These are phyloP conservation scores for Probosciger aterrimus DNA, from an alignment of 2,113 vertebrate genomes.

Conservation along the genomic window DNA sequence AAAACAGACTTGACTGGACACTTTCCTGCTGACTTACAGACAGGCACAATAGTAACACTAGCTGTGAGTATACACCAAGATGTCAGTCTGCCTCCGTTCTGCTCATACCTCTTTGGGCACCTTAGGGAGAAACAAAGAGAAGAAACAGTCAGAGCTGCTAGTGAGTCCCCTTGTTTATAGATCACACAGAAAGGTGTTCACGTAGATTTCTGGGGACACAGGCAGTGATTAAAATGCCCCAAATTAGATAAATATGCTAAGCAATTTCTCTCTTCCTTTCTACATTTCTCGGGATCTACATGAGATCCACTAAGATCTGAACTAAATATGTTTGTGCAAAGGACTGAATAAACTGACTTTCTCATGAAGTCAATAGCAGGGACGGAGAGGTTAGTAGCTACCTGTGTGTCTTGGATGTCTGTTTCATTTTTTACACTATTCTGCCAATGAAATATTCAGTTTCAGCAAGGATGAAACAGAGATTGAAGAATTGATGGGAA, in stretches of 20 bases:
- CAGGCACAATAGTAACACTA: slow-evolving; percentile 25
- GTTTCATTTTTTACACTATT: background rate
- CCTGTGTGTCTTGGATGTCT: rapidly evolving
- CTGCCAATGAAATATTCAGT: background rate
- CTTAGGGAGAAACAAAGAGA: slow-evolving; percentile 68
- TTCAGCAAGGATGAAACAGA: background rate
- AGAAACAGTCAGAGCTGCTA: slow-evolving; percentile 7
- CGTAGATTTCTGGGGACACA: background rate
- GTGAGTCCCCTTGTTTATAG: background rate
- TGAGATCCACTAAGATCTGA: background rate
- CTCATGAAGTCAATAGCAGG: background rate
- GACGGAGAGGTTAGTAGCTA: background rate
- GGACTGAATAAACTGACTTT: background rate
- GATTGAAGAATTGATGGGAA: background rate
- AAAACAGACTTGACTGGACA: background rate
- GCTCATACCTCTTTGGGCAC: slow-evolving; percentile 91
- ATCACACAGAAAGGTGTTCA: background rate
- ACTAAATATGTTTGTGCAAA: background rate
- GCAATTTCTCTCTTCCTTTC: background rate
- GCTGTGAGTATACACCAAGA: slow-evolving; percentile 18
- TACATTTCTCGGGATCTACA: background rate
- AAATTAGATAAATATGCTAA: background rate
- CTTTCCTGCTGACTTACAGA: background rate
- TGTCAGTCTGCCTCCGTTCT: background rate
- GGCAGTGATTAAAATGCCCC: background rate